A percentile compares a stretch with the other conserved stretches of the same genome.
Evolutionary conservation across 2,888 invertebrate species (phyloP).

Genomic region (Drosophila histrio): DNA sequence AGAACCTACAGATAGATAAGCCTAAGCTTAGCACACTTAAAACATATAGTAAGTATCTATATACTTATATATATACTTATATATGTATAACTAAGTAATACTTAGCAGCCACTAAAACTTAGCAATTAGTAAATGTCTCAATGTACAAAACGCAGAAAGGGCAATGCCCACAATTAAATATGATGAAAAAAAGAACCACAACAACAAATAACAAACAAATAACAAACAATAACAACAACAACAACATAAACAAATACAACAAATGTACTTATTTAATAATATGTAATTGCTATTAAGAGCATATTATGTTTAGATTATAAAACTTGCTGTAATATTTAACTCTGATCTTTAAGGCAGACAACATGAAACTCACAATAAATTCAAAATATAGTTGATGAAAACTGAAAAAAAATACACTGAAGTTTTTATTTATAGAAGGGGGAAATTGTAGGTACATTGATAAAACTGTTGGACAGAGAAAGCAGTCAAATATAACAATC

Average conservation of each 20-base stretch:
- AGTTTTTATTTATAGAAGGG: background rate
- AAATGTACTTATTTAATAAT: constrained; percentile 49
- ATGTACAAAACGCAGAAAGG: constrained; percentile 66
- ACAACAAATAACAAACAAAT: constrained; percentile 5
- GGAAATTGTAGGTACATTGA: background rate
- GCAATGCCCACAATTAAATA: constrained; percentile 36
- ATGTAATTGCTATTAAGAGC: constrained; percentile 30
- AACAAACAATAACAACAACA: constrained; percentile 1
- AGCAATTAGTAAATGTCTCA: constrained; percentile 71
- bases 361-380: constrained; percentile 69
- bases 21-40: constrained; percentile 55
- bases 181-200: constrained; percentile 44
- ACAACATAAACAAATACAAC: background rate
- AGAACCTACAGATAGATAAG: constrained; percentile 48
- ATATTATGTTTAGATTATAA: constrained; percentile 54
- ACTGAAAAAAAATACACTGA: constrained; percentile 2
- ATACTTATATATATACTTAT: constrained; percentile 15
- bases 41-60: constrained; percentile 50
- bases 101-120: constrained; percentile 48
- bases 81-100: constrained; percentile 41
- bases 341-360: constrained; percentile 59
- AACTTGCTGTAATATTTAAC: constrained; percentile 72
- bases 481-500: background rate
- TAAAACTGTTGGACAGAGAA: background rate
- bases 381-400: constrained; percentile 59